Percentiles rank a stretch among this genome's conserved stretches.
phyloP scores from a whole-genome alignment of 2,888 invertebrate species.

The Eupsilia transversa region DNA sequence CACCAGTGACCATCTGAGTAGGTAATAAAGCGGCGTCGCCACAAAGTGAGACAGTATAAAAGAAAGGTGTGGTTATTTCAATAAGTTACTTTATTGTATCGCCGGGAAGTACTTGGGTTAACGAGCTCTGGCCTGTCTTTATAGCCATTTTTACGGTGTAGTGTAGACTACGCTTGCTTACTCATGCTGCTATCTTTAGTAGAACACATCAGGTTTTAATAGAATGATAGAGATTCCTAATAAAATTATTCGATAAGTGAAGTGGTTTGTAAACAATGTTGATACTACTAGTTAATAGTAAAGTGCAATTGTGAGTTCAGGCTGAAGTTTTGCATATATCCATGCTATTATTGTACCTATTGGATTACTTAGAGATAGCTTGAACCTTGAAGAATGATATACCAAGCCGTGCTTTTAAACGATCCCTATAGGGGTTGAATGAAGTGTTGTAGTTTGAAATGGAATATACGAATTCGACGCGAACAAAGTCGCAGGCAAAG shows the following conservation, averaged over 20 bases:
- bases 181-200: slow-evolving; percentile 71
- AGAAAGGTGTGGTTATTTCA: slow-evolving; percentile 81
- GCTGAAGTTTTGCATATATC: not conserved
- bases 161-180: slow-evolving; percentile 70
- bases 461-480: not conserved
- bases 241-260: slow-evolving; percentile 53
- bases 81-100: slow-evolving; percentile 84
- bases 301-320: not conserved
- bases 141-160: slow-evolving; percentile 79
- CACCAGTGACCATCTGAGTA: slow-evolving; percentile 54
- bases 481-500: not conserved
- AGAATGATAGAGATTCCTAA: slow-evolving; percentile 63
- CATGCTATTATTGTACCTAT: not conserved
- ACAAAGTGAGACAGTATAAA: slow-evolving; percentile 59
- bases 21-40: slow-evolving; percentile 58
- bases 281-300: slow-evolving; percentile 5
- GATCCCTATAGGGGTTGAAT: not conserved
- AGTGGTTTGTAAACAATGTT: slow-evolving; percentile 48
- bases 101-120: slow-evolving; percentile 79
- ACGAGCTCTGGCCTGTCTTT: slow-evolving; percentile 79
- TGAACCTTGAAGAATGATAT: too few species aligned
- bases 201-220: slow-evolving; percentile 65
- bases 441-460: not conserved
- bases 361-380: not conserved
- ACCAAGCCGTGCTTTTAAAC: too few species aligned